Conservation (phyloP, 2,797 vertebrate genomes). For the Poliocrania exsul region DNA sequence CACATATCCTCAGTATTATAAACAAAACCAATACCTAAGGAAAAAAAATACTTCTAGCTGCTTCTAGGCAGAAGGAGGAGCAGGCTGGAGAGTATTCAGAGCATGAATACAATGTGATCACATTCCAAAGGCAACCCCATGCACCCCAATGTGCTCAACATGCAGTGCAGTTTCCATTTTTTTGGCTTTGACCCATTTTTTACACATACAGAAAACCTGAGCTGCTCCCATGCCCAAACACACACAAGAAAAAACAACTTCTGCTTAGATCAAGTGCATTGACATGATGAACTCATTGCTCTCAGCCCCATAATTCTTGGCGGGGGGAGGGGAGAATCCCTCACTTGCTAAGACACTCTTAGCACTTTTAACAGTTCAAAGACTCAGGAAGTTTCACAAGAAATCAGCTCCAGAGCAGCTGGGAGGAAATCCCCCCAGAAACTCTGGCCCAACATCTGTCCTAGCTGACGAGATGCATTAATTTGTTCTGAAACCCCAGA, state of each 20-base stretch:
- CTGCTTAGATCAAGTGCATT: background rate
- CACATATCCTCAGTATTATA: background rate
- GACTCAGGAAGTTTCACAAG: constrained; percentile 33
- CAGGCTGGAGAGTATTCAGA: background rate
- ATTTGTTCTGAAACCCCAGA: background rate
- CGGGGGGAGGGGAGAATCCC: too few species aligned
- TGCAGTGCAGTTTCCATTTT: background rate
- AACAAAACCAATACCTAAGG: background rate
- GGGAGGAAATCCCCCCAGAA: background rate
- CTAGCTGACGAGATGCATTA: background rate
- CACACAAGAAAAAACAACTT: background rate
- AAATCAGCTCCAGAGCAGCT: background rate
- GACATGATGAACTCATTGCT: background rate
- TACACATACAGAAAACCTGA: background rate
- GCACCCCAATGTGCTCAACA: background rate
- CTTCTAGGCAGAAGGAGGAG: background rate
- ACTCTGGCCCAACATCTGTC: background rate
- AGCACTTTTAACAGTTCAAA: constrained; percentile 11
- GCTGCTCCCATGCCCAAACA: background rate
- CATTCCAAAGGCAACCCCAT: background rate
- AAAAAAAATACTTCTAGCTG: background rate
- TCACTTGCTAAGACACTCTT: background rate
- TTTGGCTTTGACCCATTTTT: background rate
- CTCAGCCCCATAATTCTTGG: background rate
- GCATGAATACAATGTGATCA: background rate